Conservation (phyloP, 1,140 invertebrate genomes). For the Grapholita molesta region DNA sequence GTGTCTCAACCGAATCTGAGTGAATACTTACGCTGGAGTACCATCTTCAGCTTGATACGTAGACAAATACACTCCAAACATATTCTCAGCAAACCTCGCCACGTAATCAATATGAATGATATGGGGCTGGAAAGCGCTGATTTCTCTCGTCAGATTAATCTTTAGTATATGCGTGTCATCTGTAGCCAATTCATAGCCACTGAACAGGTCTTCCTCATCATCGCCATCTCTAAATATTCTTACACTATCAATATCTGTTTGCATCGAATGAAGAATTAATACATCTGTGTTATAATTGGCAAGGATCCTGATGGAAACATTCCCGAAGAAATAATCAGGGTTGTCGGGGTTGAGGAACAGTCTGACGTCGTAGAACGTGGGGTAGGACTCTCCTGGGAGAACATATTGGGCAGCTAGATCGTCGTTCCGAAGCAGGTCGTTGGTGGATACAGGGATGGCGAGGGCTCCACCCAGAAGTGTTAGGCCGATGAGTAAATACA, state of each 20-base stretch:
- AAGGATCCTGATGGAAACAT: slow-evolving; percentile 78
- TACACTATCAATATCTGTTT: slow-evolving; percentile 42
- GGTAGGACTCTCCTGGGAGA: slow-evolving; percentile 79
- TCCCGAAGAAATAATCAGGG: slow-evolving; percentile 78
- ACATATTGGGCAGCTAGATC: slow-evolving; percentile 59
- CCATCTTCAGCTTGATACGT: slow-evolving; percentile 43
- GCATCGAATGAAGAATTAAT: slow-evolving; percentile 78
- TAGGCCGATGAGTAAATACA: slow-evolving; percentile 53
- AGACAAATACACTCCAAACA: slow-evolving; percentile 69
- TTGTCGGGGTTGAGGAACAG: slow-evolving; percentile 80
- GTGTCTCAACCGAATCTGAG: not conserved
- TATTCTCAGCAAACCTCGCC: slow-evolving; percentile 50
- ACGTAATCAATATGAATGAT: slow-evolving; percentile 51
- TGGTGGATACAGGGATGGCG: slow-evolving; percentile 27
- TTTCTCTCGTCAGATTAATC: slow-evolving; percentile 33
- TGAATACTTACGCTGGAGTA: slow-evolving; percentile 45
- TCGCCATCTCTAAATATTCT: slow-evolving; percentile 28
- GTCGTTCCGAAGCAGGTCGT: slow-evolving; percentile 26
- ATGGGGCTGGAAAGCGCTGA: slow-evolving; percentile 33
- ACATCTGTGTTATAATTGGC: slow-evolving; percentile 55
- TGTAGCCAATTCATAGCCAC: slow-evolving; percentile 27
- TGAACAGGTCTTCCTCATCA: slow-evolving; percentile 31
- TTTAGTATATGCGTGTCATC: slow-evolving; percentile 64
- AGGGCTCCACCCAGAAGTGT: slow-evolving; percentile 40
- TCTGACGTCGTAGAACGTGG: slow-evolving; percentile 82